Conservation (phyloP, 2,113 vertebrate genomes). For the Psilopogon haemacephalus region DNA sequence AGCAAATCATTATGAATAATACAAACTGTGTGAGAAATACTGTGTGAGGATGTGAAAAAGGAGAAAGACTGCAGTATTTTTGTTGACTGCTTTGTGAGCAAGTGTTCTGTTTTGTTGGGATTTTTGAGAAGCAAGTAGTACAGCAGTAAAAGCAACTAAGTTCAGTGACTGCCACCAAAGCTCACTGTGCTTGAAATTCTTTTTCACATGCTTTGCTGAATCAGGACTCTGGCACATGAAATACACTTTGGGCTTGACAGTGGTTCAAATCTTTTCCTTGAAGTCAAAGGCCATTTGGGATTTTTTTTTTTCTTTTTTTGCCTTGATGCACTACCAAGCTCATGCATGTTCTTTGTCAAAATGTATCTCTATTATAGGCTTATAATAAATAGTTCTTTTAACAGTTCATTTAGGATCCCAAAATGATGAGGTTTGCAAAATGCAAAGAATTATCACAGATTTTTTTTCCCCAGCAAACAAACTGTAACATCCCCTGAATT, state of each 20-base stretch:
- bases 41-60: neutral
- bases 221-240: neutral
- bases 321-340: slow-evolving; percentile 38
- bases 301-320: neutral
- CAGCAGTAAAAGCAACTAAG: slow-evolving; percentile 24
- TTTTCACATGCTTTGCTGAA: slow-evolving; percentile 31
- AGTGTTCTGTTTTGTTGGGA: neutral
- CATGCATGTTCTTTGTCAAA: slow-evolving; percentile 31
- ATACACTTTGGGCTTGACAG: slow-evolving; percentile 28
- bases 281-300: slow-evolving; percentile 1
- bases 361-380: neutral
- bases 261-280: neutral
- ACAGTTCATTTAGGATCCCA: slow-evolving; percentile 42
- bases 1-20: slow-evolving; percentile 67
- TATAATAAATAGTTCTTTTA: slow-evolving; percentile 55
- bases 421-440: slow-evolving; percentile 52
- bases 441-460: slow-evolving; percentile 15
- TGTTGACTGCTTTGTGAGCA: neutral
- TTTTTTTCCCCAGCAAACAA: slow-evolving; percentile 19
- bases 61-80: slow-evolving; percentile 32
- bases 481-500: neutral
- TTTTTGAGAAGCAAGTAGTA: slow-evolving; percentile 13
- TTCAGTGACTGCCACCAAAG: slow-evolving; percentile 12
- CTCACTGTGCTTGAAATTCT: neutral
- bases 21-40: slow-evolving; percentile 48